Evolutionary conservation across 2,113 vertebrate species (phyloP).

Genomic region (Podocnemis expansa): DNA sequence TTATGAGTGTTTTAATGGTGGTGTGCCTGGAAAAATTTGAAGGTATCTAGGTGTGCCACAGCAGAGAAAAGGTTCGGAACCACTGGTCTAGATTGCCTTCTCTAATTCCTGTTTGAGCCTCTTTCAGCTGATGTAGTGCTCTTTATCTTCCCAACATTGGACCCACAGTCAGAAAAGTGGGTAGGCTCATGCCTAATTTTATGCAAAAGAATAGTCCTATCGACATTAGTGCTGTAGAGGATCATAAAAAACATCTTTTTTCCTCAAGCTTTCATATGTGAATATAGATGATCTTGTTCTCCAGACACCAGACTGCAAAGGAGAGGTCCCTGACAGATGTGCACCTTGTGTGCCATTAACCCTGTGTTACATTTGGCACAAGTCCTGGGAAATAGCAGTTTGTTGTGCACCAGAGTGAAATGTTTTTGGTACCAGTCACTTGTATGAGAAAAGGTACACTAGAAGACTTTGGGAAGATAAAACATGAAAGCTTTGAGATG

Average conservation of each 20-base stretch:
- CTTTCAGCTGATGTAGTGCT: not conserved
- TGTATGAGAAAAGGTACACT: not conserved
- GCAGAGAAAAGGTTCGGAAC: no score
- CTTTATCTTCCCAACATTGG: not conserved
- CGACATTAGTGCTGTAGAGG: not conserved
- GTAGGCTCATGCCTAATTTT: not conserved
- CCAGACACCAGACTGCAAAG: fast-evolving
- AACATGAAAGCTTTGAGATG: not conserved
- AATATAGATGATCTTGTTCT: not conserved
- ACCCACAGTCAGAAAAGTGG: fast-evolving
- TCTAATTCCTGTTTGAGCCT: not conserved
- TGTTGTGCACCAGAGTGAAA: not conserved
- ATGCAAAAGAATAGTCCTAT: fast-evolving
- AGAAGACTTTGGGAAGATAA: not conserved
- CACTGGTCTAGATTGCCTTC: not conserved
- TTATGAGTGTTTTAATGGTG: no score
- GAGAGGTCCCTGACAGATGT: fast-evolving
- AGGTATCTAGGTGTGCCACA: no score
- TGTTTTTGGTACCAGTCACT: not conserved
- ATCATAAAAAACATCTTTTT: fast-evolving
- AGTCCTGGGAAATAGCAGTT: not conserved
- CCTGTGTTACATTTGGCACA: not conserved
- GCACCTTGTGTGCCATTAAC: fast-evolving
- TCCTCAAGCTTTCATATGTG: not conserved
- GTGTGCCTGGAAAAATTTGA: no score